phyloP scores from a whole-genome alignment of 2,113 vertebrate species.

The Chauna torquata region DNA sequence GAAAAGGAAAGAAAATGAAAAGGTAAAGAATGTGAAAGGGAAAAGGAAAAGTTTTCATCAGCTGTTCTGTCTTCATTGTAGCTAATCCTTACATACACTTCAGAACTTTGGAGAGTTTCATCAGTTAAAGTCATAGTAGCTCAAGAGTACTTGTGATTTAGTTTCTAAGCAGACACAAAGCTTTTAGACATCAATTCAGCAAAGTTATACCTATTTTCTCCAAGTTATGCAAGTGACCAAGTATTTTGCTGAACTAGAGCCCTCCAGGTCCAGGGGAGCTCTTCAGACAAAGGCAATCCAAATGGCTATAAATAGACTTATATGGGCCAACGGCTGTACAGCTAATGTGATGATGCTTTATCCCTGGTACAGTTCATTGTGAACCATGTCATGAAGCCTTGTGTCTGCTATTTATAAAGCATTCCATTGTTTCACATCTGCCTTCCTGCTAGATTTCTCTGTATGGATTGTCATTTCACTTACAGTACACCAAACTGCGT shows the following conservation, averaged over 20 bases:
- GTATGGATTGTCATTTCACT: background rate
- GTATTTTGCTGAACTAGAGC: background rate
- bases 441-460: background rate
- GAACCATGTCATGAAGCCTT: background rate
- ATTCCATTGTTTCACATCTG: background rate
- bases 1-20: constrained; percentile 96
- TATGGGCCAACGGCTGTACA: background rate
- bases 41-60: background rate
- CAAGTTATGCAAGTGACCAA: background rate
- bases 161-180: constrained; percentile 29
- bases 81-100: background rate
- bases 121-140: background rate
- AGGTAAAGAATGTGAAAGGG: constrained; percentile 74
- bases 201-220: background rate
- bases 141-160: background rate
- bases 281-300: background rate
- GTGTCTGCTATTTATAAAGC: constrained; percentile 30
- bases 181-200: background rate
- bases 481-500: background rate
- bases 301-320: background rate
- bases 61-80: background rate
- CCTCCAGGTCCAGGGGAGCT: background rate
- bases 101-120: background rate
- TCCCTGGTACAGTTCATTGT: background rate
- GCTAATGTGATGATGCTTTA: background rate